These are phyloP conservation scores for Platichthys stellatus DNA, from an alignment of 2,113 vertebrate species.

Conservation along the genomic window DNA sequence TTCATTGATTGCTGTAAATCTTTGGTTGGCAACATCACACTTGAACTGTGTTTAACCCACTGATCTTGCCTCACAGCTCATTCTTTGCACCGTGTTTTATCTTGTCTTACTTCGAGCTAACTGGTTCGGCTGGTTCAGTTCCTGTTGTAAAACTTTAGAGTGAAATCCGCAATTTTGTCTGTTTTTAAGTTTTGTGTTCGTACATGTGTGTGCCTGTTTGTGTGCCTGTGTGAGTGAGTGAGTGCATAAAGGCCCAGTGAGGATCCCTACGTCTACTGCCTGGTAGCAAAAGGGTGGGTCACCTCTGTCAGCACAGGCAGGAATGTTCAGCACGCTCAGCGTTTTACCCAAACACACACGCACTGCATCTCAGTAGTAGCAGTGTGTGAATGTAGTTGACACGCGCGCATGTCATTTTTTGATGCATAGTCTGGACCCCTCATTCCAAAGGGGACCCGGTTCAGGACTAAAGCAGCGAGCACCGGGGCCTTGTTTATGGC, in stretches of 20 bases:
- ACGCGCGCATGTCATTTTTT: constrained; percentile 15
- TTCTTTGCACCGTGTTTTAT: constrained; percentile 27
- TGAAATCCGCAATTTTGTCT: neutral
- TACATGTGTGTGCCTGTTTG: constrained; percentile 17
- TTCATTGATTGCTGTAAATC: constrained; percentile 31
- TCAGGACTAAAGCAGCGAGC: neutral
- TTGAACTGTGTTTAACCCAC: constrained; percentile 15
- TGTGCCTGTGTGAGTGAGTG: neutral
- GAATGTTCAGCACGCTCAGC: constrained; percentile 65
- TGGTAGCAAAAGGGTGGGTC: constrained; percentile 54
- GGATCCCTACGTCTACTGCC: constrained; percentile 46
- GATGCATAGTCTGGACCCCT: neutral
- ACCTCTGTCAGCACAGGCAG: constrained; percentile 51
- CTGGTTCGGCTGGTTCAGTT: neutral
- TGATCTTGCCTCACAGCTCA: constrained; percentile 24
- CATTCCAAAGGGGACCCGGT: neutral
- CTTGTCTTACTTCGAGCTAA: neutral
- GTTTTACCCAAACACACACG: constrained; percentile 18
- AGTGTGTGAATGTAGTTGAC: constrained; percentile 26
- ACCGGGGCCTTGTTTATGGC: neutral
- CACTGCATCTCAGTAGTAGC: neutral
- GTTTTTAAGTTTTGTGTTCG: neutral
- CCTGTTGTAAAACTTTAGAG: neutral
- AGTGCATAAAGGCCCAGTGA: constrained; percentile 16
- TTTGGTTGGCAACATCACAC: constrained; percentile 26